Conservation (phyloP, 2,797 vertebrate genomes). For the Benthosema pterotum region DNA sequence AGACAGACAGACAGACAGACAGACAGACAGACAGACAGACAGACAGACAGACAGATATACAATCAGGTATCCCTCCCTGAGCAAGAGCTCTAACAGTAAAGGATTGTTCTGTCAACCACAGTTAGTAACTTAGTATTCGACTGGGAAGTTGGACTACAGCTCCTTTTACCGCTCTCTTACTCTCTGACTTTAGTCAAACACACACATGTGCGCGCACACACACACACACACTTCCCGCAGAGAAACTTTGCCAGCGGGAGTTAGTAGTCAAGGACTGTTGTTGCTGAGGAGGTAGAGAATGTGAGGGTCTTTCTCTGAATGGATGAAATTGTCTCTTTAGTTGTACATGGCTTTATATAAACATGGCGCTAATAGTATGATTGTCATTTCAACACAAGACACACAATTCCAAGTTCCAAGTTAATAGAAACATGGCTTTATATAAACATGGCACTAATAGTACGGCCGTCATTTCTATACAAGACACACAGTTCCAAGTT, state of each 20-base stretch:
- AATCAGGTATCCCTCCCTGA: background rate
- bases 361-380: constrained; percentile 17
- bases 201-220: background rate
- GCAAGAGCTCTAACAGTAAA: background rate
- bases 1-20: background rate
- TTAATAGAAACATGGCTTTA: too few species aligned
- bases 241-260: constrained; percentile 31
- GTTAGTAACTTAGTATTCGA: background rate
- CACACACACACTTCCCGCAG: constrained; percentile 5
- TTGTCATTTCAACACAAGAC: background rate
- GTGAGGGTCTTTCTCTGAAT: constrained; percentile 16
- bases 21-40: background rate
- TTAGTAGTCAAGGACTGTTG: constrained; percentile 56
- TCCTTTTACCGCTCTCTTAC: background rate
- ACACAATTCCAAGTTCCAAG: constrained; percentile 25
- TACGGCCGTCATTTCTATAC: constrained; percentile 1
- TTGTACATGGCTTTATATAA: background rate
- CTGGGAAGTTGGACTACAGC: background rate
- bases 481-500: constrained; percentile 21
- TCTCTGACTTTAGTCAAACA: background rate
- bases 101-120: background rate
- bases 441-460: constrained; percentile 18
- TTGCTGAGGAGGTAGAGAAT: constrained; percentile 63
- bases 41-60: background rate
- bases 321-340: too few species aligned